Base-by-base conservation (phyloP, 2,888 invertebrate species). In the Lasioglossum villosulum region DNA sequence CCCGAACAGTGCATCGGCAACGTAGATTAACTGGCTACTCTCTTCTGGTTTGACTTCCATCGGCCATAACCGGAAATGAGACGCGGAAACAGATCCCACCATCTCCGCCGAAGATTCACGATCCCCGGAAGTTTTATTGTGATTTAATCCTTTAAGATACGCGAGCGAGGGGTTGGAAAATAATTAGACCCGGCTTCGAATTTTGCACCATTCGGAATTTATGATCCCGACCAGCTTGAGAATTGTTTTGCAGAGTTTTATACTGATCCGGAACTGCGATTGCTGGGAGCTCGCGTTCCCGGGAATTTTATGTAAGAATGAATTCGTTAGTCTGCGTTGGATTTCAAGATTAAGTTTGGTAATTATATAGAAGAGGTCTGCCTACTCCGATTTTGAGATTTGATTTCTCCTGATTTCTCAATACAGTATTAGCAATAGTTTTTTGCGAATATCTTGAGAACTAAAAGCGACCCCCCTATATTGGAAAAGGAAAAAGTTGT, bases 11-110 rank as follows among this genome's bases (percentile, higher is more conserved):
- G 59, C 75, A 81, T 78, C 73, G 75, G 81, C 80, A 82, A 82
- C 82, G 68, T 66, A 82, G 85, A 88, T 88, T 87, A 88, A 88
- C 82, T 68, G 39, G 75, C 82, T 73, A 68, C 72, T 75, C 78
- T 72, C 83, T 75, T 63, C 16, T 30, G 42, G 39, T 77, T 83
- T 72, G 72, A 83, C 78, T 87, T 39, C 63, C 63, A 16, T 63
- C 63, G 63, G 30, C 63, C 63, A 63, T 63, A 63, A 63, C 63
- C 68, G 66, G 76, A 76, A 78, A 80, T 72, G 80, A 27, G 73
- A 68, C 68, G 48, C 23, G 39, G 63, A 27, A 16, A 30, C 30
- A 30, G 59, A 66, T 66, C 66, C 34, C 66, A 45, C 16, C 45
- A 16, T 63, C 59, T 14, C 5, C 27, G 2, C 16, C 27, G 59